Evolutionary conservation across 2,113 vertebrate species (phyloP).

Genomic region (Aptenodytes patagonicus): DNA sequence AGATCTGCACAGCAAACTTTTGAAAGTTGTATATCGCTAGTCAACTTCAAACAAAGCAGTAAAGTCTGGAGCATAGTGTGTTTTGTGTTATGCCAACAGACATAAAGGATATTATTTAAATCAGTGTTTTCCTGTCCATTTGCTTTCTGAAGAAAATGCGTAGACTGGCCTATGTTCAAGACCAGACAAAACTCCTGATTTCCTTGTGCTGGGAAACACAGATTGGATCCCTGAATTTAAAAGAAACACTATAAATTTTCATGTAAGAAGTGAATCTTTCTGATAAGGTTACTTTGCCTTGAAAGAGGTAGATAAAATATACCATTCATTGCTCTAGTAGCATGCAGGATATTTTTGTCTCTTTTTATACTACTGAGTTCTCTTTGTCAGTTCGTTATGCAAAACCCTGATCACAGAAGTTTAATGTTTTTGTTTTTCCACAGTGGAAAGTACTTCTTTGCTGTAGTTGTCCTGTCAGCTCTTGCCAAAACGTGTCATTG

Average conservation of each 20-base stretch:
- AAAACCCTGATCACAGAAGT: constrained; percentile 52
- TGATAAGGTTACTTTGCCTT: not conserved
- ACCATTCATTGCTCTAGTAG: not conserved
- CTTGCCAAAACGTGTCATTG: constrained; percentile 39
- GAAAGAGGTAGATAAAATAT: not conserved
- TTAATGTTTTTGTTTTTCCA: constrained; percentile 42
- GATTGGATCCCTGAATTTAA: not conserved
- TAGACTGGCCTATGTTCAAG: constrained; percentile 43
- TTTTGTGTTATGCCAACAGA: constrained; percentile 32
- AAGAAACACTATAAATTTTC: constrained; percentile 39
- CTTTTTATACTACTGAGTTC: constrained; percentile 14
- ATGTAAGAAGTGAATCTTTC: not conserved
- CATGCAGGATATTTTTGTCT: constrained; percentile 37
- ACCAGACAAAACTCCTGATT: constrained; percentile 31
- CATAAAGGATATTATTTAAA: constrained; percentile 39
- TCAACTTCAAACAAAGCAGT: constrained; percentile 32
- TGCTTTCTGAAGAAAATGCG: constrained; percentile 49
- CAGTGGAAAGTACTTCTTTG: constrained; percentile 31
- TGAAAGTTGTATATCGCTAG: not conserved
- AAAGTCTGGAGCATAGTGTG: not conserved
- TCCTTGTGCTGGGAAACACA: not conserved
- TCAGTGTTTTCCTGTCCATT: constrained; percentile 38
- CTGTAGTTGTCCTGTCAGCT: not conserved
- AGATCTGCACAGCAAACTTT: not conserved
- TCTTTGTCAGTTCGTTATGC: constrained; percentile 38